phyloP scores from a whole-genome alignment of 53 echinoderm and acorn worm genomes.

The Astropecten irregularis region DNA sequence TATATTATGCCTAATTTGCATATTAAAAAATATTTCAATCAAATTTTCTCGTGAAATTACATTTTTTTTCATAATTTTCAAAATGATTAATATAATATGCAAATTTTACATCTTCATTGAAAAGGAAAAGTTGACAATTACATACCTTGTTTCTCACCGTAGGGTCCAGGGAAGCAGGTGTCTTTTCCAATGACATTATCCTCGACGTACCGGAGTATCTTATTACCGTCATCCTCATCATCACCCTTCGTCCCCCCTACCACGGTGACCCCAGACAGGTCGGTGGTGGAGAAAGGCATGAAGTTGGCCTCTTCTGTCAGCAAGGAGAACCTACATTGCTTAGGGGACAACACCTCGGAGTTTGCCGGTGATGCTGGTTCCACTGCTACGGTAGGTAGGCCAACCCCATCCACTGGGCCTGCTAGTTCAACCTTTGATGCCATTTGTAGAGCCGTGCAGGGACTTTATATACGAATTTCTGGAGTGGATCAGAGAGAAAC shows the following conservation, averaged over 20 bases:
- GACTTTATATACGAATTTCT: not conserved
- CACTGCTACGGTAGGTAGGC: too few relatives aligned
- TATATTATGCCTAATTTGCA: too few relatives aligned
- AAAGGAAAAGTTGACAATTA: too few relatives aligned
- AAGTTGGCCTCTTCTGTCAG: slow-evolving; percentile 1
- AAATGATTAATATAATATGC: too few relatives aligned
- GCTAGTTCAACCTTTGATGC: not conserved
- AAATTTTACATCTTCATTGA: too few relatives aligned
- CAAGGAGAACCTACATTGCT: slow-evolving; percentile 19
- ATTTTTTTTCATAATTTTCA: too few relatives aligned
- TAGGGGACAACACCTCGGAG: not conserved
- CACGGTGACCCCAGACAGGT: slow-evolving; percentile 21
- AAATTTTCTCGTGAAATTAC: too few relatives aligned
- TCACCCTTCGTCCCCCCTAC: slow-evolving; percentile 7
- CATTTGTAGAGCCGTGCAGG: not conserved
- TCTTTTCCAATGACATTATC: slow-evolving; percentile 76
- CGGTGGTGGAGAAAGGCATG: not conserved
- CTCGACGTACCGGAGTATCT: slow-evolving; percentile 71
- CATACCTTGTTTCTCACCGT: slow-evolving; percentile 79
- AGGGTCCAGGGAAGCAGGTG: slow-evolving; percentile 70
- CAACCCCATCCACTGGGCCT: too few relatives aligned
- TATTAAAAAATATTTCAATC: too few relatives aligned
- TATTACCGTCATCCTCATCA: slow-evolving; percentile 38
- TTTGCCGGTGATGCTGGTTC: not conserved
- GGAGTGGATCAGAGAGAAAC: not conserved